Conservation (phyloP, 2,113 vertebrate genomes). For the Calonectris borealis region DNA sequence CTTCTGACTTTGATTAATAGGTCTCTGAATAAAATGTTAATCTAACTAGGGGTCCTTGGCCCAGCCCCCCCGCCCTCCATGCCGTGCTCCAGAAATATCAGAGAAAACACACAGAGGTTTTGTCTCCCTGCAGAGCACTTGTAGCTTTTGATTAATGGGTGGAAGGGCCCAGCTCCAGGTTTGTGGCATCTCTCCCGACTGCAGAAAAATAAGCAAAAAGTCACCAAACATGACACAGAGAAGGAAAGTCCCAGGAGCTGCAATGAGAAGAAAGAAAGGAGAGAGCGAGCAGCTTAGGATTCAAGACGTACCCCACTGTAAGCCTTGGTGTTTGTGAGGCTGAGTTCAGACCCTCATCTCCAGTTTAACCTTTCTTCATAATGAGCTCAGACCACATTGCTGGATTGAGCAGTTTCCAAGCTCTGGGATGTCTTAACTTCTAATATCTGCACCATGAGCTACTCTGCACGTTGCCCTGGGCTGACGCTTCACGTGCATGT, state of each 20-base stretch:
- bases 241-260: constrained; percentile 39
- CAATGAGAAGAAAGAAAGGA: background rate
- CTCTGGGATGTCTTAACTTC: background rate
- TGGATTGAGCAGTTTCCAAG: constrained; percentile 20
- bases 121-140: constrained; percentile 73
- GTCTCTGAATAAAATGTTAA: constrained; percentile 76
- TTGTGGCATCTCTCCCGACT: constrained; percentile 70
- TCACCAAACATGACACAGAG: constrained; percentile 67
- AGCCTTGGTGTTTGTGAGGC: background rate
- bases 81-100: constrained; percentile 58
- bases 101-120: constrained; percentile 71
- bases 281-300: background rate
- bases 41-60: constrained; percentile 56
- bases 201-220: constrained; percentile 81
- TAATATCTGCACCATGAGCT: background rate
- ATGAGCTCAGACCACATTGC: background rate
- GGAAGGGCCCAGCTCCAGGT: constrained; percentile 59
- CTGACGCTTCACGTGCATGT: background rate
- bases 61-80: constrained; percentile 1
- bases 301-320: background rate
- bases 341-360: background rate
- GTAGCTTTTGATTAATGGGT: constrained; percentile 81
- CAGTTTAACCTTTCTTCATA: background rate
- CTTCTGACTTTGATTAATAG: constrained; percentile 82
- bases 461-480: background rate